These are phyloP conservation scores for Tyrophagus putrescentiae DNA, from an alignment of 1,140 invertebrate genomes.

Conservation along the genomic window DNA sequence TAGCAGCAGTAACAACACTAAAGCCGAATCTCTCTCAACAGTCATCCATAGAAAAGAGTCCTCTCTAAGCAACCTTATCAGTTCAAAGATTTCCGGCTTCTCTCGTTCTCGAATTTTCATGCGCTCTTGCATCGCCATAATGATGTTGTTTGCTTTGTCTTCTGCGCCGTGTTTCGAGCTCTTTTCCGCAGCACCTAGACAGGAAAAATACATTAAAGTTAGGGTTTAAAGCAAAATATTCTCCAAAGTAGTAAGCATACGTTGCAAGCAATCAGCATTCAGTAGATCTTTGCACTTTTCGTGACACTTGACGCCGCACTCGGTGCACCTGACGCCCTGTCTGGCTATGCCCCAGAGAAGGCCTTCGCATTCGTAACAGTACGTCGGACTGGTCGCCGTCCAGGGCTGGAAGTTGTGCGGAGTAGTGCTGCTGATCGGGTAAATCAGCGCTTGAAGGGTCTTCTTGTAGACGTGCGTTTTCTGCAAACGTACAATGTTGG, in stretches of 20 bases:
- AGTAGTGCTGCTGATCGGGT: slow-evolving; percentile 98
- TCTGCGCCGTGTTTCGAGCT: slow-evolving; percentile 98
- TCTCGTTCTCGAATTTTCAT: slow-evolving; percentile 96
- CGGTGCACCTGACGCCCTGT: slow-evolving; percentile 91
- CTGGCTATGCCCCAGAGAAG: slow-evolving; percentile 95
- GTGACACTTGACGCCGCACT: slow-evolving; percentile 98
- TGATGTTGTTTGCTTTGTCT: slow-evolving; percentile 96
- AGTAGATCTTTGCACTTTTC: slow-evolving; percentile 99
- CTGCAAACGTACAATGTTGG: slow-evolving; percentile 41
- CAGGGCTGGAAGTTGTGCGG: slow-evolving; percentile 98
- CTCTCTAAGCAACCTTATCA: slow-evolving; percentile 44
- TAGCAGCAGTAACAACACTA: too few species aligned
- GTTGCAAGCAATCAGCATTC: slow-evolving; percentile 98
- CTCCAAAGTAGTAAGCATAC: slow-evolving; percentile 40
- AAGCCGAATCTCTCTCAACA: background rate
- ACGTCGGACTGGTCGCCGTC: slow-evolving; percentile 96
- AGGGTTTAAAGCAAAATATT: background rate
- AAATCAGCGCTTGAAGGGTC: slow-evolving; percentile 92
- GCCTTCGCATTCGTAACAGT: slow-evolving; percentile 98
- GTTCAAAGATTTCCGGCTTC: slow-evolving; percentile 97
- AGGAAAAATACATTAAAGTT: background rate
- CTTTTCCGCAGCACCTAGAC: slow-evolving; percentile 90
- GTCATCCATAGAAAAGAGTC: background rate
- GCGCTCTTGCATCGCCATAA: slow-evolving; percentile 95
- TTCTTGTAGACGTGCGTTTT: slow-evolving; percentile 99